These are phyloP conservation scores for Crenuchus spilurus DNA, from an alignment of 2,797 vertebrate genomes.

Conservation along the genomic window DNA sequence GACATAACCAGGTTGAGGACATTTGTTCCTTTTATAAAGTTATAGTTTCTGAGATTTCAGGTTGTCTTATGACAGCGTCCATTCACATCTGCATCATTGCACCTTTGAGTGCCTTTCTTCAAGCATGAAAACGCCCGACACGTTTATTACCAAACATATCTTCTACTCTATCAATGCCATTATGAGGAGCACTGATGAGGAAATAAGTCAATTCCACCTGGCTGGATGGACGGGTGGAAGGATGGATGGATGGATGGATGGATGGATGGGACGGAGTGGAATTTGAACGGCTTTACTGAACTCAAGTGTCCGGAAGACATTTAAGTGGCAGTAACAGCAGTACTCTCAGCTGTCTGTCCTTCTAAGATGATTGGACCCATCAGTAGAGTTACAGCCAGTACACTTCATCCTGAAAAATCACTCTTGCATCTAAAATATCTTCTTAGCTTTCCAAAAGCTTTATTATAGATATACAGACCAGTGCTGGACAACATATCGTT, in stretches of 20 bases:
- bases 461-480: no score
- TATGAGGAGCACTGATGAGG: conserved; percentile 11
- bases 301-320: conserved; percentile 24
- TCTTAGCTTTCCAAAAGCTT: not conserved
- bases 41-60: no score
- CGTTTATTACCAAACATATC: conserved; percentile 23
- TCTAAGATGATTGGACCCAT: not conserved
- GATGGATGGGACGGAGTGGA: not conserved
- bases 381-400: not conserved
- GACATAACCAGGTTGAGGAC: no score
- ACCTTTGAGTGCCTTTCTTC: conserved; percentile 16
- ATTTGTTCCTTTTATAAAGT: no score
- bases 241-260: conserved; percentile 11
- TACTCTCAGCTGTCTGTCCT: conserved; percentile 11
- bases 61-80: not conserved
- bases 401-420: not conserved
- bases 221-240: conserved; percentile 4
- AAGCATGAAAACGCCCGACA: conserved; percentile 4
- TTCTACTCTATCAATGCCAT: not conserved
- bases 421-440: not conserved
- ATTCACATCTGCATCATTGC: conserved; percentile 18
- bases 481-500: no score
- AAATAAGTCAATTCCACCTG: conserved; percentile 26
- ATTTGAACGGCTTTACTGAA: not conserved
- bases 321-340: conserved; percentile 11